Evolutionary conservation across 2,888 invertebrate species (phyloP).

Genomic region (Lomographa bimaculata): DNA sequence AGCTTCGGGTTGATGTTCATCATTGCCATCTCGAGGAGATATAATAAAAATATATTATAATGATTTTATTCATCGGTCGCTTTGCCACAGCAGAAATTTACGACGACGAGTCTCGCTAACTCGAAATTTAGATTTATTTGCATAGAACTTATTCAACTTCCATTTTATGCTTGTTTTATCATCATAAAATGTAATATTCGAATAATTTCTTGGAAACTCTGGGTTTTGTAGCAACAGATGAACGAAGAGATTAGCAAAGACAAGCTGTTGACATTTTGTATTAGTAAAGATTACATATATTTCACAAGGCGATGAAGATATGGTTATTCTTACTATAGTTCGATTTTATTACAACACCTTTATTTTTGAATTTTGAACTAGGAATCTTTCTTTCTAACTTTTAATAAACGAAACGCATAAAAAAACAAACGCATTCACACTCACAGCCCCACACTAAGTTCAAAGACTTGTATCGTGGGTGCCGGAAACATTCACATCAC

Average conservation of each 20-base stretch:
- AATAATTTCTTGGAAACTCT: constrained; percentile 23
- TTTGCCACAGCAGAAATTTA: constrained; percentile 53
- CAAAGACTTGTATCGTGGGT: too few relatives aligned
- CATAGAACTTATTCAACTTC: constrained; percentile 38
- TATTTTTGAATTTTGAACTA: too few relatives aligned
- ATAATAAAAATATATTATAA: too few relatives aligned
- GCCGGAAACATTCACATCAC: too few relatives aligned
- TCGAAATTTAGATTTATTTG: constrained; percentile 35
- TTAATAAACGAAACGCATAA: too few relatives aligned
- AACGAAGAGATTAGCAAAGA: constrained; percentile 8
- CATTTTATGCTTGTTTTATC: constrained; percentile 29
- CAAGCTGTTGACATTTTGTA: constrained; percentile 8
- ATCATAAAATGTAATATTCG: constrained; percentile 34
- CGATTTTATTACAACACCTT: too few relatives aligned
- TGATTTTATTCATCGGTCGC: constrained; percentile 48
- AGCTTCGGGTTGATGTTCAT: constrained; percentile 15
- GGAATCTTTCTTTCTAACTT: too few relatives aligned
- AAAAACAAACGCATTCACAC: too few relatives aligned
- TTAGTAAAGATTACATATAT: constrained; percentile 4
- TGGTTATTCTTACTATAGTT: too few relatives aligned
- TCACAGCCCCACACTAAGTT: too few relatives aligned
- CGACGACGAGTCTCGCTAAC: constrained; percentile 37
- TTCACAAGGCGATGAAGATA: too few relatives aligned
- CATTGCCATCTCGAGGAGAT: constrained; percentile 28
- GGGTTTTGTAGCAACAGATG: constrained; percentile 7